phyloP scores from a whole-genome alignment of 2,888 invertebrate species.

The Campoplex nolae region DNA sequence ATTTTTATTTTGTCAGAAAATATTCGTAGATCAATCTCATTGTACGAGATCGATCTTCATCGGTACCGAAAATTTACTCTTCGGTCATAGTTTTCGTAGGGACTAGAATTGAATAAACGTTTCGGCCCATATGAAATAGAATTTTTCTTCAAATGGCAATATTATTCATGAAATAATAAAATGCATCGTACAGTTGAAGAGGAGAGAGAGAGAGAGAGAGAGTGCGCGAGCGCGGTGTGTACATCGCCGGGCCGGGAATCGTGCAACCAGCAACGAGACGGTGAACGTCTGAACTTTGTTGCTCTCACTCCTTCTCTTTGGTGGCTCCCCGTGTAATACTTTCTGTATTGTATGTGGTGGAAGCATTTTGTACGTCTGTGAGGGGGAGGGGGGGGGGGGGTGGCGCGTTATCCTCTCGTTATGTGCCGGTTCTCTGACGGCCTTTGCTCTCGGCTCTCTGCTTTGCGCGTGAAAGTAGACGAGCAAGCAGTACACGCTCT shows the following conservation, averaged over 20 bases:
- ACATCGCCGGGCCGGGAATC: slow-evolving; percentile 66
- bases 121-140: neutral
- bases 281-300: slow-evolving; percentile 82
- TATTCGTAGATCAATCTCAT: neutral
- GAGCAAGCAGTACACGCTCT: slow-evolving; percentile 41
- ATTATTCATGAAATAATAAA: slow-evolving; percentile 23
- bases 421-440: slow-evolving; percentile 73
- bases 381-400: neutral
- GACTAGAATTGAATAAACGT: neutral
- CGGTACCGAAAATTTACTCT: neutral
- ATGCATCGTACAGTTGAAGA: slow-evolving; percentile 53
- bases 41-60: neutral
- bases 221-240: neutral
- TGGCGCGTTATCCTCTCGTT: slow-evolving; percentile 50
- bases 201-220: slow-evolving; percentile 63
- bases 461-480: slow-evolving; percentile 77
- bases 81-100: neutral
- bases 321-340: slow-evolving; percentile 53
- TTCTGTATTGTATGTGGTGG: slow-evolving; percentile 48
- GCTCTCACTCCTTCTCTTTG: slow-evolving; percentile 40
- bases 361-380: slow-evolving; percentile 39
- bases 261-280: slow-evolving; percentile 70
- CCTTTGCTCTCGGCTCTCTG: slow-evolving; percentile 78
- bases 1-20: neutral
- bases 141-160: neutral